Conservation (phyloP, 2,113 vertebrate species). For the Aegotheles bennettii region DNA sequence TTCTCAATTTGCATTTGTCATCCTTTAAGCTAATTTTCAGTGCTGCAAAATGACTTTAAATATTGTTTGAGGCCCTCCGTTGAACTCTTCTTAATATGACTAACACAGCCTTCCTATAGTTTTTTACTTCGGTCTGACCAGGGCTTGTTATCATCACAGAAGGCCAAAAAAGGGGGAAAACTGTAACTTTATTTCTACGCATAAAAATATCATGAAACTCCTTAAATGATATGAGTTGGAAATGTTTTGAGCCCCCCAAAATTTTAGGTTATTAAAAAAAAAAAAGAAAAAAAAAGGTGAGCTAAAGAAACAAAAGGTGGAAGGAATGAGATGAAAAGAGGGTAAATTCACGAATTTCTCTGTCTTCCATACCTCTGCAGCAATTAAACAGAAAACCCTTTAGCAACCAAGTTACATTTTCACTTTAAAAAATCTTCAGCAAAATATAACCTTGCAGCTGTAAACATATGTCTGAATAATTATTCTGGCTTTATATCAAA, state of each 20-base stretch:
- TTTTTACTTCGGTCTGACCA: background rate
- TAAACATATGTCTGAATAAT: conserved; percentile 79
- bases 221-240: background rate
- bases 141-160: background rate
- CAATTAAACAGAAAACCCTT: conserved; percentile 51
- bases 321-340: conserved; percentile 25
- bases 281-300: background rate
- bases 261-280: background rate
- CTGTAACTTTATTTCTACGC: background rate
- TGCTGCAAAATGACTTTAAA: conserved; percentile 67
- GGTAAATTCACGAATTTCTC: background rate
- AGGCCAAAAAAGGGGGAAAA: background rate
- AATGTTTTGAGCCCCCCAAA: background rate
- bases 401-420: conserved; percentile 59
- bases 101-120: conserved; percentile 1
- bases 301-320: background rate
- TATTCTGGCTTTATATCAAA: conserved; percentile 79
- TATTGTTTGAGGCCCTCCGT: conserved; percentile 58
- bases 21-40: conserved; percentile 72
- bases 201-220: background rate
- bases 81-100: conserved; percentile 56
- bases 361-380: background rate
- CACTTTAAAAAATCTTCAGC: conserved; percentile 64
- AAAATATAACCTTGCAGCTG: conserved; percentile 71
- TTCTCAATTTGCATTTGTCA: conserved; percentile 67